Evolutionary conservation across 2,888 invertebrate genomes (phyloP), one percentile per base, ranked within the genome.

Genomic region (Callinectes sapidus): DNA sequence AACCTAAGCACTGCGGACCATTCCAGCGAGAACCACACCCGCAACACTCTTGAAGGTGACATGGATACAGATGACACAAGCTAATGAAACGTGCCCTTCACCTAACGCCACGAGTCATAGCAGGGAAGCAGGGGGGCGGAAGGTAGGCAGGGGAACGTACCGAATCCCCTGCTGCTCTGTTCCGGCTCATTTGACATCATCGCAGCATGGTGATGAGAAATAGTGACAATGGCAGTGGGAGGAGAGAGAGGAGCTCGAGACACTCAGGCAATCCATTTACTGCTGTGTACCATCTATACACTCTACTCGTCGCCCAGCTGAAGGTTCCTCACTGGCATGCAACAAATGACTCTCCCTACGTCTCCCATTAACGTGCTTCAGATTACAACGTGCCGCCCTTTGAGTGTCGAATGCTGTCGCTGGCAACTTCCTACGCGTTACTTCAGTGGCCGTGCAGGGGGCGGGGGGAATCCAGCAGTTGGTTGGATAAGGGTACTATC

Each of bases 341-440:
- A 81, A 81, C 81, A 81, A 81, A 81, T 81, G 81, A 35, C 35
- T 81, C 81, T 35, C 32, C 35, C 81, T 81, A 81, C 81, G 35
- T 81, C 81, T 81, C 81, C 81, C 81, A 81, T 81, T 81, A 81
- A 81, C 81, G 81, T 81, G 81, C 81, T 81, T 35, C 81, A 81
- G 81, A 81, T 81, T 81, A 81, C 81, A 81, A 81, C 81, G 81
- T 35, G 81, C 81, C 35, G 35, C 35, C 35, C 81, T 81, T 14
- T 35, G 35, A 35, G 81, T 81, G 81, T 2, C 32, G 35, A 35
- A 81, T 32, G 81, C 35, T 18, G 81, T 32, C 35, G 16, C 81
- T 10, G 16, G 35, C 35, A 32, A 35, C 81, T 18, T 35, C 35
- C 81, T 81, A 61, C 61, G 18, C 23, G 71, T 71, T 71, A 71